These are phyloP conservation scores for Charadrius vociferus DNA, from an alignment of 2,113 vertebrate genomes.

Conservation along the genomic window DNA sequence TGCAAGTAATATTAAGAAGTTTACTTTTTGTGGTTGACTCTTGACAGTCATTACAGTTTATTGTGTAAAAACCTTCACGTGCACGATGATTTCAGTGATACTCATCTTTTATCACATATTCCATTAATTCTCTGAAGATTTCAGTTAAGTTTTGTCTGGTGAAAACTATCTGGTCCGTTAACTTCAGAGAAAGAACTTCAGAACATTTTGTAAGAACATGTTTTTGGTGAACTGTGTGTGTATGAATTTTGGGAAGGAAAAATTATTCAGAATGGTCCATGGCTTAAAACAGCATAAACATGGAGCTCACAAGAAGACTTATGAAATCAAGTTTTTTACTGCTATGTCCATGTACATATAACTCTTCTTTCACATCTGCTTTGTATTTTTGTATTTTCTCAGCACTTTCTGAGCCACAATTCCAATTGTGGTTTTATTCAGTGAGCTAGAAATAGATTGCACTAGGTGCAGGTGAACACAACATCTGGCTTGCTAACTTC, in stretches of 20 bases:
- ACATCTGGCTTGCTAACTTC: background rate
- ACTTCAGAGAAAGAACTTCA: background rate
- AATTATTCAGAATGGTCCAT: background rate
- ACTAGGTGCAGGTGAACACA: conserved; percentile 9
- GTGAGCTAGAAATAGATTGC: background rate
- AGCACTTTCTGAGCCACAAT: background rate
- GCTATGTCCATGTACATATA: background rate
- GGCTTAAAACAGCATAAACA: background rate
- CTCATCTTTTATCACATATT: background rate
- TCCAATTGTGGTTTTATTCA: conserved; percentile 13
- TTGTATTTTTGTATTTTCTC: background rate
- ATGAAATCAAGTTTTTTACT: background rate
- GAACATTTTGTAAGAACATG: background rate
- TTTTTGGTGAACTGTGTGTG: background rate
- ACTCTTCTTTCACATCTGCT: background rate
- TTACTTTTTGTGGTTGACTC: background rate
- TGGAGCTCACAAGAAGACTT: background rate
- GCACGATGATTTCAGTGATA: background rate
- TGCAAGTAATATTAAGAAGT: background rate
- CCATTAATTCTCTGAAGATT: background rate
- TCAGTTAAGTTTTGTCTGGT: background rate
- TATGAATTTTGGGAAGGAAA: background rate
- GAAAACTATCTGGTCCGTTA: background rate
- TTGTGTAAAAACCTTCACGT: background rate
- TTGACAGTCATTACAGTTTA: background rate